Base-by-base conservation (phyloP, 1,140 invertebrate species). In the Aradophagus sp. region DNA sequence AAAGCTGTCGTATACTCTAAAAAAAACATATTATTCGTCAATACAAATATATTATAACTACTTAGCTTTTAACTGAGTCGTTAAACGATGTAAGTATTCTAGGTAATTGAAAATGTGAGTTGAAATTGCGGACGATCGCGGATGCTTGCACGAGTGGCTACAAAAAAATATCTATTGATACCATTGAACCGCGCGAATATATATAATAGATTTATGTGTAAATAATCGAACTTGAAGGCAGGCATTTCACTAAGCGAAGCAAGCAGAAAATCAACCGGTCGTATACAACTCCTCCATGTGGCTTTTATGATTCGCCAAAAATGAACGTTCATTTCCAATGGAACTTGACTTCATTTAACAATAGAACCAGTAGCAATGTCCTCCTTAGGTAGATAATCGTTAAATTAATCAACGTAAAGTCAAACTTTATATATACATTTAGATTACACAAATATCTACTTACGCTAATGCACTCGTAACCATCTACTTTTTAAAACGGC, bases 201-300 rank as follows among this genome's bases (percentile, higher is more conserved):
- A 63, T 53, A 63, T 53, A 63, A 63, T 63, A 63, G 48, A 63
- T 63, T 63, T 63, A 63, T 63, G 59, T 63, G 59, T 63, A 63
- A 53, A 63, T 63, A 63, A 63, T 52, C 44, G 15, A 52, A 35
- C 34, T 36, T 19, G n/a, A n/a, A n/a, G n/a, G n/a, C n/a, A n/a
- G n/a, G n/a, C n/a, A n/a, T n/a, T n/a, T n/a, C n/a, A n/a, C n/a
- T n/a, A n/a, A n/a, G n/a, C n/a, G n/a, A n/a, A n/a, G n/a, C n/a
- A n/a, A n/a, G n/a, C n/a, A n/a, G n/a, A n/a, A n/a, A n/a, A n/a
- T n/a, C n/a, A n/a, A n/a, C n/a, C n/a, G n/a, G n/a, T n/a, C n/a
- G n/a, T n/a, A n/a, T n/a, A n/a, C n/a, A n/a, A n/a, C n/a, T n/a
- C n/a, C n/a, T n/a, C n/a, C n/a, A n/a, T n/a, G n/a, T n/a, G n/a